Evolutionary conservation across 2,888 invertebrate species (phyloP).

Genomic region (Melieria omissa): DNA sequence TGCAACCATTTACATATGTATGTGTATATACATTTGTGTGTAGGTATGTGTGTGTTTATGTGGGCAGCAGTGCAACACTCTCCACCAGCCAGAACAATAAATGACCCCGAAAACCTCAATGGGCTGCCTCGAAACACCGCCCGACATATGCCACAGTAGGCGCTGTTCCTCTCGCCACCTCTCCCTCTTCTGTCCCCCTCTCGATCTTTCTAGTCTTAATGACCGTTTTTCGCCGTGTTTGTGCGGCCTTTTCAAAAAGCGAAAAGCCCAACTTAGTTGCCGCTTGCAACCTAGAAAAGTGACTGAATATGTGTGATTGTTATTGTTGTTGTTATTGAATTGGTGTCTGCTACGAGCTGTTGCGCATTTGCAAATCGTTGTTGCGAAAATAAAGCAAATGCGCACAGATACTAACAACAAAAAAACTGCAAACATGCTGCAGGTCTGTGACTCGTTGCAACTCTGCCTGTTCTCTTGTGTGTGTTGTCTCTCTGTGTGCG

Average conservation of each 20-base stretch:
- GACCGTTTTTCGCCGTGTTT: too few species aligned
- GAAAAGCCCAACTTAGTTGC: too few species aligned
- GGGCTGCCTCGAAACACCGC: constrained; percentile 32
- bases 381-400: constrained; percentile 10
- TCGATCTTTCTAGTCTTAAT: too few species aligned
- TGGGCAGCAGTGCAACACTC: constrained; percentile 5
- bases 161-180: too few species aligned
- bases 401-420: neutral
- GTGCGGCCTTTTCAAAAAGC: too few species aligned
- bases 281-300: too few species aligned
- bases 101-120: constrained; percentile 42
- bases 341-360: constrained; percentile 25
- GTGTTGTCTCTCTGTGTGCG: too few species aligned
- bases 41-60: neutral
- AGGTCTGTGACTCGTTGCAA: too few species aligned
- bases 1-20: neutral
- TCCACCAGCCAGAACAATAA: constrained; percentile 27
- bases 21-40: neutral
- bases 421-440: too few species aligned
- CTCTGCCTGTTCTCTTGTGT: too few species aligned
- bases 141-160: neutral
- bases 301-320: too few species aligned
- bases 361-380: constrained; percentile 32
- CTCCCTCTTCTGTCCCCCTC: too few species aligned
- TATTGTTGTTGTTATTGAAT: constrained; percentile 10